Evolutionary conservation across 2,797 vertebrate genomes (phyloP), one percentile per base, ranked within the genome.

Genomic region (Enteromius mattozi): DNA sequence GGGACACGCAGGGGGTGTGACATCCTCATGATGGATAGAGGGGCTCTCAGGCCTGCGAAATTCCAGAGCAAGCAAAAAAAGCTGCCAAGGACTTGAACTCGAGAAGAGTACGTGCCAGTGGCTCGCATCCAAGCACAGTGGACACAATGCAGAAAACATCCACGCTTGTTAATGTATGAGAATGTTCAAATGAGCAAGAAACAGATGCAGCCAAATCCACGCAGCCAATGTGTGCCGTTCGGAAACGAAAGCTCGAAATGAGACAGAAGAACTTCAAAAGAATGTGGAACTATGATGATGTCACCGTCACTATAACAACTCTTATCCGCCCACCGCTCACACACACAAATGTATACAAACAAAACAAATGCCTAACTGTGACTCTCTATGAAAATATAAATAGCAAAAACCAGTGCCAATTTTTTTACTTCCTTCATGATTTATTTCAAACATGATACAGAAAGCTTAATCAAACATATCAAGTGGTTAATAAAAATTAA

Each of bases 61-160:
- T 95, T 95, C 95, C 95, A 93, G 91, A 93, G 92, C 93, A 92
- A 93, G 93, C 94, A 93, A 89, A 93, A 93, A 93, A 92, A 85
- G 86, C 90, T 91, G 91, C 91, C 91, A 93, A 90, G 90, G 91
- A 89, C 87, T 88, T 86, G 89, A 91, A 90, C 89, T 87, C 87
- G 87, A 92, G 91, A 89, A 91, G 89, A 88, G 88, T 92, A 89
- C 81, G 88, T 87, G 90, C 88, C 86, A 88, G 89, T 91, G 92
- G 92, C 92, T 89, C 66, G 49, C 35, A 83, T 92, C 91, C 93
- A 93, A 94, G 82, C 59, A 35, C 68, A 83, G 89, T 86, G 74
- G 90, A 92, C 88, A 88, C 69, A 82, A 83, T 68, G 86, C 75
- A 87, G 84, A 78, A 89, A 90, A 87, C 82, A 81, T 74, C 84